Conservation (phyloP, 2,797 vertebrate species). For the Pagetopsis macropterus region DNA sequence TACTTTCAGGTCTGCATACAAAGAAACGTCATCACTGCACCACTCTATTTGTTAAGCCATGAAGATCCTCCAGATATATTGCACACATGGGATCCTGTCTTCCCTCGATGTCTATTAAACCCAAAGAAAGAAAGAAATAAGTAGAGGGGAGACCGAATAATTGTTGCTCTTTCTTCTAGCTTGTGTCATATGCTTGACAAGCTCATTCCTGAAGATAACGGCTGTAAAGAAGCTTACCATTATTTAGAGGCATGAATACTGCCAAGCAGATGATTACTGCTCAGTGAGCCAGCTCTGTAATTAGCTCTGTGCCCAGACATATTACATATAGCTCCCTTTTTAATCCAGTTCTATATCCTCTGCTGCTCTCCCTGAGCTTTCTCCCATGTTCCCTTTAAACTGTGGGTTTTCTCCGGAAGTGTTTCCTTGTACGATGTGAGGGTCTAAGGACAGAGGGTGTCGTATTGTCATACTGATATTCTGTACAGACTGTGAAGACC, state of each 20-base stretch:
- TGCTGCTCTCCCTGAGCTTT: too few species aligned
- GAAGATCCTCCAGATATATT: slow-evolving; percentile 19
- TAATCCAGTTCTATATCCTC: slow-evolving; percentile 9
- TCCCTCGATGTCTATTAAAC: neutral
- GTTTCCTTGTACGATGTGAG: too few species aligned
- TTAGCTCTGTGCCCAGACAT: slow-evolving; percentile 30
- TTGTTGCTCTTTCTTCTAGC: neutral
- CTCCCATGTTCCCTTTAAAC: too few species aligned
- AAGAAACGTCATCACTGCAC: too few species aligned
- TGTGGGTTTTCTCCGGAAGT: too few species aligned
- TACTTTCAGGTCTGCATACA: too few species aligned
- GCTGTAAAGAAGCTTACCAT: slow-evolving; percentile 5
- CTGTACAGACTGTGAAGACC: too few species aligned
- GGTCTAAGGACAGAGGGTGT: too few species aligned
- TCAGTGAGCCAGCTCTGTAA: slow-evolving; percentile 16
- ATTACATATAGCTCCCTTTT: slow-evolving; percentile 32
- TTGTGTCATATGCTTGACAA: slow-evolving; percentile 11
- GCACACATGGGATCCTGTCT: neutral
- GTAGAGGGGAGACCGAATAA: neutral
- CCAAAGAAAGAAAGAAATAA: neutral
- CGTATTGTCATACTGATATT: too few species aligned
- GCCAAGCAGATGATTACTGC: slow-evolving; percentile 23
- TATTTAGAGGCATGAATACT: slow-evolving; percentile 10
- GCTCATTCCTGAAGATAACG: slow-evolving; percentile 16
- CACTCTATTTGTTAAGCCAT: neutral